Conservation (phyloP, 2,113 vertebrate species). For the Paraplagusia blochii region DNA sequence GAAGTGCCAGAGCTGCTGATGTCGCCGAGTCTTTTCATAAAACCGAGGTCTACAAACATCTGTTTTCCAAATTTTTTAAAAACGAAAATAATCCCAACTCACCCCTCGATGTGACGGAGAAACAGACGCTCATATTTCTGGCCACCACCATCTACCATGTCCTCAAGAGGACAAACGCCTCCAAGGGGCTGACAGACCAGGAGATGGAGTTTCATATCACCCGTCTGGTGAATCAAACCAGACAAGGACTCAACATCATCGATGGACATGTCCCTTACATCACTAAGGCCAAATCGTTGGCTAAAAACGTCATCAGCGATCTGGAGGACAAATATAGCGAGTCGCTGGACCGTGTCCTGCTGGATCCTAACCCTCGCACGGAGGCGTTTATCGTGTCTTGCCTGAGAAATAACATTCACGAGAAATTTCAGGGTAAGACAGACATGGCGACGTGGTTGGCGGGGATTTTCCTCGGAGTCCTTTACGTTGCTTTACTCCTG, state of each 20-base stretch:
- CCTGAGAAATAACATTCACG: too few species aligned
- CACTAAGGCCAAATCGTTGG: neutral
- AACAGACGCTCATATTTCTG: neutral
- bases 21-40: too few species aligned
- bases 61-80: neutral
- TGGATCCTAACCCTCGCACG: too few species aligned
- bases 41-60: too few species aligned
- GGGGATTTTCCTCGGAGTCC: too few species aligned
- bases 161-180: neutral
- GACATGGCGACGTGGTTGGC: too few species aligned
- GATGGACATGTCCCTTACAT: neutral
- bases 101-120: neutral
- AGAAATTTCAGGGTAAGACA: too few species aligned
- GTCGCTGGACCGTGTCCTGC: too few species aligned
- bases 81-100: neutral
- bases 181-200: neutral
- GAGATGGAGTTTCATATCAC: neutral
- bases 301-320: neutral
- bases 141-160: neutral
- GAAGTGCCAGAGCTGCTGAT: too few species aligned
- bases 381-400: too few species aligned
- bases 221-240: neutral
- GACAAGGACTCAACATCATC: neutral
- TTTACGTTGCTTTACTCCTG: too few species aligned
- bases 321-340: too few species aligned